Conservation (phyloP, 2,888 invertebrate species). For the Diadegma fenestrale region DNA sequence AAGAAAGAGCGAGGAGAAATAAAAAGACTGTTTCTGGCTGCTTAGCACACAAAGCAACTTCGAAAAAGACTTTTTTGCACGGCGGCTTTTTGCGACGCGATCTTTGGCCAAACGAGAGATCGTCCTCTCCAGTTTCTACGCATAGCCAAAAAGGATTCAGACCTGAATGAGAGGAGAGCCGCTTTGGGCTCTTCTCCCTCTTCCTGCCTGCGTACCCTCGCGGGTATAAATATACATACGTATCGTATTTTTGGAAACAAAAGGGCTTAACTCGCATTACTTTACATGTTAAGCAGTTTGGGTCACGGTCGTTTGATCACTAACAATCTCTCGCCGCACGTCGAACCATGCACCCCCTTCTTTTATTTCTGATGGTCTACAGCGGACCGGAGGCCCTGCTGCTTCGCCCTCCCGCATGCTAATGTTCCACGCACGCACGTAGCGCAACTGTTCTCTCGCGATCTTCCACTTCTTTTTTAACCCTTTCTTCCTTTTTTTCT, state of each 20-base stretch:
- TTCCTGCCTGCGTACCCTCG: constrained; percentile 34
- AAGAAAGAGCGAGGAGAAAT: constrained; percentile 62
- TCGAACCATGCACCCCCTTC: constrained; percentile 31
- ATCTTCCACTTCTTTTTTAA: constrained; percentile 68
- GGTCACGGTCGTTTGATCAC: constrained; percentile 16
- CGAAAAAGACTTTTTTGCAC: constrained; percentile 75
- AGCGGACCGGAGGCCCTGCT: constrained; percentile 65
- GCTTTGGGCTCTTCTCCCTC: constrained; percentile 47
- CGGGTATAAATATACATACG: constrained; percentile 35
- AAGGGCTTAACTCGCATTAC: constrained; percentile 36
- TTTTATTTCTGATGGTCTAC: constrained; percentile 60
- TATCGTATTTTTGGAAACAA: background rate
- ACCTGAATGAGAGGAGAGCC: constrained; percentile 17
- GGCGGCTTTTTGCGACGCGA: constrained; percentile 57
- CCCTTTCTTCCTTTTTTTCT: constrained; percentile 27
- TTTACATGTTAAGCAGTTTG: background rate
- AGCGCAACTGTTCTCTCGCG: constrained; percentile 83
- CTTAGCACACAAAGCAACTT: constrained; percentile 83
- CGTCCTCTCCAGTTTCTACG: constrained; percentile 59
- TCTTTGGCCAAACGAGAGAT: constrained; percentile 40
- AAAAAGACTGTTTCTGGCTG: constrained; percentile 68
- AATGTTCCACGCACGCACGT: constrained; percentile 79
- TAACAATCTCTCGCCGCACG: constrained; percentile 19
- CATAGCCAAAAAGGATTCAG: constrained; percentile 43
- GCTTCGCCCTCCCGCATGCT: constrained; percentile 80